These are phyloP conservation scores for Prinia subflava DNA, from an alignment of 2,113 vertebrate species.

Conservation along the genomic window DNA sequence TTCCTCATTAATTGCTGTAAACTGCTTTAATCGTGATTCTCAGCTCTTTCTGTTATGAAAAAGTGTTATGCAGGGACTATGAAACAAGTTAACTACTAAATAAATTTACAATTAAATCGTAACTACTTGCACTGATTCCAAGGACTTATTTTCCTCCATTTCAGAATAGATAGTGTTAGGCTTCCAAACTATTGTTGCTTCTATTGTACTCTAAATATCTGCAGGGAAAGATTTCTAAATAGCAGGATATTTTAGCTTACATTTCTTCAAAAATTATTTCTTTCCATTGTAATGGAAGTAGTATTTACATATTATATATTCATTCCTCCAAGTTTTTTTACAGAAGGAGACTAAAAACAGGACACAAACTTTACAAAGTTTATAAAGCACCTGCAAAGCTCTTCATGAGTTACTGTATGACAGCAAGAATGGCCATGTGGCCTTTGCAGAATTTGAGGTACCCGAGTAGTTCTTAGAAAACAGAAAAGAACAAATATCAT, in stretches of 20 bases:
- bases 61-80: background rate
- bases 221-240: background rate
- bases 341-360: background rate
- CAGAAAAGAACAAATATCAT: background rate
- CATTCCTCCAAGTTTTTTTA: background rate
- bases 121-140: background rate
- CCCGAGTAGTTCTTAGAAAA: background rate
- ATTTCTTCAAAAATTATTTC: background rate
- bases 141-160: background rate
- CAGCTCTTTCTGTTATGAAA: background rate
- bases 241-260: background rate
- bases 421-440: background rate
- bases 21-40: background rate
- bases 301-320: background rate
- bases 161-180: background rate
- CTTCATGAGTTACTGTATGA: background rate
- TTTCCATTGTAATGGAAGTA: background rate
- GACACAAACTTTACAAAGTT: background rate
- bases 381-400: background rate
- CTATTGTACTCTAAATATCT: background rate
- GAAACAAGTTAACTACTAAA: background rate
- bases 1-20: slow-evolving; percentile 6
- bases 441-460: background rate
- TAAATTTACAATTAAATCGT: background rate
- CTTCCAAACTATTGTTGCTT: background rate